These are phyloP conservation scores for Patiria miniata DNA, from an alignment of 35 echinoderm and acorn worm genomes.

Conservation along the genomic window DNA sequence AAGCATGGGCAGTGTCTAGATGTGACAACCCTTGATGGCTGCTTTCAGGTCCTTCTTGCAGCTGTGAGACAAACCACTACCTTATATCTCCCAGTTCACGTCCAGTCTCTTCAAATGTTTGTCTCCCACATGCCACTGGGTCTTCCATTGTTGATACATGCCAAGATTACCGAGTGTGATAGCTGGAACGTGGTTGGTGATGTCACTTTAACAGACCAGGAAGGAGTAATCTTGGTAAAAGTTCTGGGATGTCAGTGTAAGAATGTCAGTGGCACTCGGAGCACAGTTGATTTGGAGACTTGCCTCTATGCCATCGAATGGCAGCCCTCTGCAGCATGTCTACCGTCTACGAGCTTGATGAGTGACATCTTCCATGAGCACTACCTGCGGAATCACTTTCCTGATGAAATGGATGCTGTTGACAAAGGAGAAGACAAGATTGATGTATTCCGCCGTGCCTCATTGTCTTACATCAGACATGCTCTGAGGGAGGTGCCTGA, in stretches of 20 bases:
- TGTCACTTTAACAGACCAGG: constrained; percentile 31
- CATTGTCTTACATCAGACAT: constrained; percentile 76
- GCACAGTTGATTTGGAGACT: constrained; percentile 43
- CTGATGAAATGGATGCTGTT: constrained; percentile 66
- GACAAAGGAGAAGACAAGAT: constrained; percentile 43
- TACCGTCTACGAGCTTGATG: constrained; percentile 55
- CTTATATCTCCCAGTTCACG: constrained; percentile 51
- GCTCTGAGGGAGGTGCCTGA: constrained; percentile 62
- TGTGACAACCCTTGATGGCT: constrained; percentile 74
- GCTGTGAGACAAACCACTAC: constrained; percentile 47
- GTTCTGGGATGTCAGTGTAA: constrained; percentile 57
- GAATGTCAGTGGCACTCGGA: constrained; percentile 41
- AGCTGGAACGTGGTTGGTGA: constrained; percentile 58
- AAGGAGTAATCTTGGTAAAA: constrained; percentile 52
- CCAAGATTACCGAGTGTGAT: constrained; percentile 68
- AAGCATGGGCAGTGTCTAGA: constrained; percentile 65
- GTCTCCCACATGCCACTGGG: constrained; percentile 56
- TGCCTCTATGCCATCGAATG: constrained; percentile 72
- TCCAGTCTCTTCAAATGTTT: constrained; percentile 66
- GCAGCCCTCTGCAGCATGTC: constrained; percentile 50
- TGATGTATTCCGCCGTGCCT: constrained; percentile 46
- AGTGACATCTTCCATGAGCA: constrained; percentile 60
- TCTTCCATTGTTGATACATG: constrained; percentile 50
- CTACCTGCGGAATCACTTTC: constrained; percentile 48
- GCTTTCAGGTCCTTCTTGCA: constrained; percentile 71